A percentile compares a stretch with the other conserved stretches of the same genome.
Conservation (phyloP, 2,888 invertebrate species). For the Agrotis exclamationis region DNA sequence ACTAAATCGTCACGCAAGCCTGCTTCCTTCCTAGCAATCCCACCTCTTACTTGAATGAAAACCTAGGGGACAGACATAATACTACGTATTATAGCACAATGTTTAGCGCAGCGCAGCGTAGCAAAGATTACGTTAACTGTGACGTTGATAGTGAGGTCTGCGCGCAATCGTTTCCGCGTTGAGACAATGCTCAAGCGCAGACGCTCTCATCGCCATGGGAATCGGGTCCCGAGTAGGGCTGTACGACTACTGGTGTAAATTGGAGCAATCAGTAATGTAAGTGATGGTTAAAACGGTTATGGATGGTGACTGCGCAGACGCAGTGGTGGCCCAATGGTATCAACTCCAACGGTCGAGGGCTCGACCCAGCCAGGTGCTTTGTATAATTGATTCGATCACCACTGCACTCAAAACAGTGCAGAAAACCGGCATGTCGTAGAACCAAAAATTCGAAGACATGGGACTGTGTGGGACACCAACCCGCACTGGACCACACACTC, state of each 20-base stretch:
- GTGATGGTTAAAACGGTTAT: not conserved
- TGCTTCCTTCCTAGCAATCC: not conserved
- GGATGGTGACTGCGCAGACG: too few relatives aligned
- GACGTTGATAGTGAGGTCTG: conserved; percentile 65
- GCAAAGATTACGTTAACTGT: conserved; percentile 67
- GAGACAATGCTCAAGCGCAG: conserved; percentile 82
- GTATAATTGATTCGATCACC: too few relatives aligned
- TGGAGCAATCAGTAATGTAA: conserved; percentile 29
- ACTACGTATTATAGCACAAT: conserved; percentile 51
- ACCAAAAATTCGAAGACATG: too few relatives aligned
- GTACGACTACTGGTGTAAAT: conserved; percentile 31
- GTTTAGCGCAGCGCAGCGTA: conserved; percentile 52
- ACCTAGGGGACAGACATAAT: conserved; percentile 51
- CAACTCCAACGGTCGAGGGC: too few relatives aligned
- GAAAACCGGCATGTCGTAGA: too few relatives aligned
- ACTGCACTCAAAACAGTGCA: too few relatives aligned
- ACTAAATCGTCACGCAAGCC: conserved; percentile 12
- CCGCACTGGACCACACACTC: too few relatives aligned
- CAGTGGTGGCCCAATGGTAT: too few relatives aligned
- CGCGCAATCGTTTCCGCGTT: conserved; percentile 77
- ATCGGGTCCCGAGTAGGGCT: conserved; percentile 68
- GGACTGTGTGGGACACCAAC: too few relatives aligned
- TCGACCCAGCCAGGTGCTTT: too few relatives aligned
- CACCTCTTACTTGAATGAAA: conserved; percentile 25
- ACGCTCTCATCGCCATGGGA: conserved; percentile 85